These are phyloP conservation scores for Dendropsophus ebraccatus DNA, from an alignment of 2,113 vertebrate genomes.

Conservation along the genomic window DNA sequence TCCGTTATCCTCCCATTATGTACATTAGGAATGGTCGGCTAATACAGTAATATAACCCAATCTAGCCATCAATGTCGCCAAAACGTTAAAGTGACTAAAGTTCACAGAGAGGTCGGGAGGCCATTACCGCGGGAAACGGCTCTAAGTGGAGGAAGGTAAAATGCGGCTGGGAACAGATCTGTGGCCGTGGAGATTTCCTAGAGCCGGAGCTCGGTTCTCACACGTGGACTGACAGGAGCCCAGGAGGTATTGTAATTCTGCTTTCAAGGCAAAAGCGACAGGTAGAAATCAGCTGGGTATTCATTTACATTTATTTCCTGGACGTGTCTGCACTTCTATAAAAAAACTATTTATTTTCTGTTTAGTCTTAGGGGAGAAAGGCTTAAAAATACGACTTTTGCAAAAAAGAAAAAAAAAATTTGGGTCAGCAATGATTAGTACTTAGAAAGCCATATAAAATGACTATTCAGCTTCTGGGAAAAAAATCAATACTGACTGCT, in stretches of 20 bases:
- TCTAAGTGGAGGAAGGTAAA: constrained; percentile 12
- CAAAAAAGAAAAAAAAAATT: not conserved
- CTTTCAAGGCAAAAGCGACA: not conserved
- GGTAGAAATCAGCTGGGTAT: not conserved
- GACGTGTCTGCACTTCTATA: not conserved
- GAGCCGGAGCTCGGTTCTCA: not conserved
- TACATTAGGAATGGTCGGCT: not conserved
- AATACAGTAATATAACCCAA: not conserved
- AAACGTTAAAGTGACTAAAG: constrained; percentile 17
- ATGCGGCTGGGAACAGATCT: not conserved
- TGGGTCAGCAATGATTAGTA: not conserved
- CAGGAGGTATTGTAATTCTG: not conserved
- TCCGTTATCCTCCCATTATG: not conserved
- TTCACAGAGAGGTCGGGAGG: constrained; percentile 17
- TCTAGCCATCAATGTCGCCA: not conserved
- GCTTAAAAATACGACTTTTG: not conserved
- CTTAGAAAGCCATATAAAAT: not conserved
- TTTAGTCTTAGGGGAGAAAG: not conserved
- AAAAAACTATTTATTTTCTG: not conserved
- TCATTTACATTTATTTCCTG: constrained; percentile 10
- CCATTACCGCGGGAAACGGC: not conserved
- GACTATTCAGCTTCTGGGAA: not conserved
- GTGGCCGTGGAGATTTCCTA: constrained; percentile 8
- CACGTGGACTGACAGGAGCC: not conserved
- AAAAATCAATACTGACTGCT: not conserved